phyloP scores from a whole-genome alignment of 2,113 vertebrate species.

The Seriola aureovittata region DNA sequence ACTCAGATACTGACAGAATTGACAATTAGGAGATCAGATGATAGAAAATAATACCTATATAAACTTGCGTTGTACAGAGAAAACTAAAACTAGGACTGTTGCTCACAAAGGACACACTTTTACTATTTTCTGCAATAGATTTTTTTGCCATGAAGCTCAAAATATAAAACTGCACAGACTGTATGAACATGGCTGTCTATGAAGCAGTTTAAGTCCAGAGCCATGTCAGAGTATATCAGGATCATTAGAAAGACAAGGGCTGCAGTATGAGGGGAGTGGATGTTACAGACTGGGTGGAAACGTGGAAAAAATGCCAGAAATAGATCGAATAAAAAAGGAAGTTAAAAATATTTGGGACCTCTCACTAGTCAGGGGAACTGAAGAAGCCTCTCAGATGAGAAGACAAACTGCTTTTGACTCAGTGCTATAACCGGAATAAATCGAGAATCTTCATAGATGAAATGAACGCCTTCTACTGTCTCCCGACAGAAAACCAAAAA shows the following conservation, averaged over 20 bases:
- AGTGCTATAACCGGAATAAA: not conserved
- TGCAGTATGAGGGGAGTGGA: conserved; percentile 19
- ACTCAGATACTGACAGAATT: no score
- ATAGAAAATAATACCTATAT: not conserved
- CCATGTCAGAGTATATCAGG: not conserved
- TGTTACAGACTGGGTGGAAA: conserved; percentile 21
- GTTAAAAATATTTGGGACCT: not conserved
- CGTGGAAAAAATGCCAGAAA: conserved; percentile 36
- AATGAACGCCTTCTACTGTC: not conserved
- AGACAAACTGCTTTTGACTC: conserved; percentile 4
- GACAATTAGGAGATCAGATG: not conserved
- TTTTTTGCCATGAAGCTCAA: not conserved
- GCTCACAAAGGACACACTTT: not conserved
- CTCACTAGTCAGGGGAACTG: not conserved
- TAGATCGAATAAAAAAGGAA: conserved; percentile 12
- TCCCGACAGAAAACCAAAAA: not conserved
- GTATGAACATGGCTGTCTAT: not conserved
- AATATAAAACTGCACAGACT: not conserved
- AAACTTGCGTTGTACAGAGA: no score
- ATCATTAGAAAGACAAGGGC: conserved; percentile 28
- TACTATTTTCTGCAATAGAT: not conserved
- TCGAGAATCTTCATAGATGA: not conserved
- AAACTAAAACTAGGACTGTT: not conserved
- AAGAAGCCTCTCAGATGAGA: conserved; percentile 3
- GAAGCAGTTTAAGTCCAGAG: conserved; percentile 1